Evolutionary conservation across 1,140 invertebrate species (phyloP), one percentile per base, ranked within the genome.

Genomic region (Danaus plexippus): DNA sequence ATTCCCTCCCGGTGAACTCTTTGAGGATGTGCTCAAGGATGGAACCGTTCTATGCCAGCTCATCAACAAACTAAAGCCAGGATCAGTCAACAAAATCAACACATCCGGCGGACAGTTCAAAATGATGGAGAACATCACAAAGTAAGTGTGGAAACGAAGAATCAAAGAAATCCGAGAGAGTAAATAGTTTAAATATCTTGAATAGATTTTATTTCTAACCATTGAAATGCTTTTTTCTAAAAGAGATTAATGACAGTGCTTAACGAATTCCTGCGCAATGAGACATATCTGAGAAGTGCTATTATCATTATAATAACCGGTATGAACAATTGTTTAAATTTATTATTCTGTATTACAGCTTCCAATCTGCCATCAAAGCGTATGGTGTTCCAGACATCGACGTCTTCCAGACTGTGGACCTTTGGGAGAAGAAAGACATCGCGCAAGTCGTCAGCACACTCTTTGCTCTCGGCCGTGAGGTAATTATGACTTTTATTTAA

Each of bases 391-490:
- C 94, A 11, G 95, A 97, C 64, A 92, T 97, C 50, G 97, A 99
- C 85, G 91, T 98, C 0, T 99, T 99, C 91, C 97, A 99, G 88
- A 97, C 97, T 9, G 96, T 97, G 43, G 97, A 98, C 85, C 89
- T 99, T 41, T 98, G 94, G 87, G 97, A 98, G 77, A 94, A 94
- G 87, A 97, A 98, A 84, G 97, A 98, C 80, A 97, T 98, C 75
- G 92, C 94, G 12, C 92, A 94, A 80, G 96, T 99, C 9, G 97
- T 96, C 54, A 96, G 95, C 86, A 97, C 95, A 67, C 93, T 98
- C 60, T 97, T 95, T 77, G 95, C 97, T 42, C 89, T 98, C 52
- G 97, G 96, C 59, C 92, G 97, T 86, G 91, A 94, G 78, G 96
- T 97, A 91, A 91, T 90, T 88, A 61, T 10, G 15, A 43, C 11